Percentiles rank a stretch among this genome's conserved stretches.
phyloP scores from a whole-genome alignment of 1,140 invertebrate genomes.

The Cardiocondyla obscurior region DNA sequence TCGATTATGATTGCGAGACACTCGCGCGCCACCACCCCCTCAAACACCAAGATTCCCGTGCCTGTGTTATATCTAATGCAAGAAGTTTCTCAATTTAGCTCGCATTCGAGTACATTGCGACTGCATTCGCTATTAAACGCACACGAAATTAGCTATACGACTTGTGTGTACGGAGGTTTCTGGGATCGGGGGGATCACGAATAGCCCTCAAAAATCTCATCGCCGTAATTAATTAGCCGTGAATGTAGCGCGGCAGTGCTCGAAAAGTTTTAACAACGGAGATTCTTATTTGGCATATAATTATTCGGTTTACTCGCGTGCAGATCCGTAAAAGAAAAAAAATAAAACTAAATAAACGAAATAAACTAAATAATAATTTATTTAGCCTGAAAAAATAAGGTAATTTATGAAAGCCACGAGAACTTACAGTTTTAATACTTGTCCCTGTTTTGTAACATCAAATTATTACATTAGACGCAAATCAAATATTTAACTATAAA shows the following conservation, averaged over 20 bases:
- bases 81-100: slow-evolving; percentile 59
- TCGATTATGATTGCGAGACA: slow-evolving; percentile 52
- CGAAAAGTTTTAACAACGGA: not conserved
- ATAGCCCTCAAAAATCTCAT: slow-evolving; percentile 6
- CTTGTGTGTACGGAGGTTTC: slow-evolving; percentile 9
- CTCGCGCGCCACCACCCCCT: slow-evolving; percentile 26
- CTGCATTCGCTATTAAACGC: slow-evolving; percentile 52
- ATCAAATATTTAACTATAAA: not conserved
- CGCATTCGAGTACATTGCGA: slow-evolving; percentile 49
- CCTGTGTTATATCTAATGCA: slow-evolving; percentile 57
- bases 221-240: slow-evolving; percentile 2
- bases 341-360: no score
- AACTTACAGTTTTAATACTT: not conserved
- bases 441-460: not conserved
- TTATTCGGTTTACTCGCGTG: no score
- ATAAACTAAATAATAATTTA: no score
- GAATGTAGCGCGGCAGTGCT: not conserved
- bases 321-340: no score
- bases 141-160: slow-evolving; percentile 46
- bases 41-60: slow-evolving; percentile 50
- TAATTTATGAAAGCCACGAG: not conserved
- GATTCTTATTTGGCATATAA: not conserved
- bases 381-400: no score
- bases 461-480: not conserved
- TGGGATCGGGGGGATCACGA: not conserved